A percentile compares a stretch with the other conserved stretches of the same genome.
Conservation (phyloP, 2,797 vertebrate species). For the Microcaecilia unicolor region DNA sequence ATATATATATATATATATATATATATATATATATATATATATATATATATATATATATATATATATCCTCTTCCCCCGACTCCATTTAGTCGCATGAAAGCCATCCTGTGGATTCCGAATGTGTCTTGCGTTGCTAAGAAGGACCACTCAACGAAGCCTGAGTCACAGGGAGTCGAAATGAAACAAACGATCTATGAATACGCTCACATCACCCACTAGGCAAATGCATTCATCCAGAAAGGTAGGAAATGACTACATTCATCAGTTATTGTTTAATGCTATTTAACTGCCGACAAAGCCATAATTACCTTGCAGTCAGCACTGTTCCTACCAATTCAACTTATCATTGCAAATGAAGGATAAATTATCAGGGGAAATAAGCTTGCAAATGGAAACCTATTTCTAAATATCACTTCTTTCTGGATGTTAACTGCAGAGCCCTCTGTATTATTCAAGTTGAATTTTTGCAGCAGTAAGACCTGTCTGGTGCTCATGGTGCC, state of each 20-base stretch:
- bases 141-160: too few species aligned
- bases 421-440: not conserved
- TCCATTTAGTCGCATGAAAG: too few species aligned
- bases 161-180: constrained; percentile 24
- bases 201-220: constrained; percentile 18
- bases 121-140: too few species aligned
- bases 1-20: too few species aligned
- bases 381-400: not conserved
- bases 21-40: too few species aligned
- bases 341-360: not conserved
- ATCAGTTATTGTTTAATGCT: constrained; percentile 8
- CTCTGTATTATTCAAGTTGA: constrained; percentile 5
- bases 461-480: constrained; percentile 6
- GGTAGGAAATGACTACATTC: constrained; percentile 23
- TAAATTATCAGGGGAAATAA: constrained; percentile 10
- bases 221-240: constrained; percentile 18
- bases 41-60: too few species aligned
- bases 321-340: constrained; percentile 3
- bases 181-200: constrained; percentile 22
- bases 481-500: constrained; percentile 1
- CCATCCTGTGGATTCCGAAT: too few species aligned
- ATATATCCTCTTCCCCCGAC: too few species aligned
- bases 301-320: constrained; percentile 13
- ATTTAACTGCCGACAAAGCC: constrained; percentile 26
- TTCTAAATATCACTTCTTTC: not conserved